Base-by-base conservation (phyloP, 2,888 invertebrate genomes). In the Troglohyphantes excavatus region DNA sequence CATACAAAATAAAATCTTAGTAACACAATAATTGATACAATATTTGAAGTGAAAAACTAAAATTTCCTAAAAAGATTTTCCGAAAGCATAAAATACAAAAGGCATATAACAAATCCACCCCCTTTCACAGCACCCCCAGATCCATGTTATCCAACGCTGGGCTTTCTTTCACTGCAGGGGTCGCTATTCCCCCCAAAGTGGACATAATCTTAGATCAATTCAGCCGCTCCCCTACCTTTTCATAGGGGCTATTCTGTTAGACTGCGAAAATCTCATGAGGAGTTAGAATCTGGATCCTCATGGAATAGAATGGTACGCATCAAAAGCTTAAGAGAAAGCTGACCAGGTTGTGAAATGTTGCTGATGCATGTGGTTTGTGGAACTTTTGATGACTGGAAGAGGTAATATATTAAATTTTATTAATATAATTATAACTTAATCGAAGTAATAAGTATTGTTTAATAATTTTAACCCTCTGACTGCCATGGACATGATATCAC, bases 181-280 rank as follows among this genome's bases (percentile, higher is more conserved):
- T 78, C 43, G 43, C 78, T 63, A 33, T 33, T 63, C 43, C 63
- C 61, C 78, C 78, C 65, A 26, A 78, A 78, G 78, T 78, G 78
- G 78, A 78, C 78, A 78, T 61, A 78, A 78, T 78, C 78, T 78
- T 33, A 78, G 78, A 78, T 78, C 78, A 78, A 78, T 78, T 78
- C 78, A 46, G 43, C 78, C 39, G 26, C 27, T 29, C 26, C 75
- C 75, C 75, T 61, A 61, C 75, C 75, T 61, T 75, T 75, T 26
- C 61, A 75, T 21, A 33, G 39, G 17, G 63, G 78, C 46, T 72
- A 65, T 29, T 59, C 33, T 75, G 78, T 63, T 63, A 63, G 43
- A 17, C 23, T 39, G 78, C 17, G 76, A 76, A 76, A 76, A 76
- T 33, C 59, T 43, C 73, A 13, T 26, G 53, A 72, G 43, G 72